phyloP scores from a whole-genome alignment of 37 sponge, comb jelly and placozoan genomes.

The Ianthella basta region DNA sequence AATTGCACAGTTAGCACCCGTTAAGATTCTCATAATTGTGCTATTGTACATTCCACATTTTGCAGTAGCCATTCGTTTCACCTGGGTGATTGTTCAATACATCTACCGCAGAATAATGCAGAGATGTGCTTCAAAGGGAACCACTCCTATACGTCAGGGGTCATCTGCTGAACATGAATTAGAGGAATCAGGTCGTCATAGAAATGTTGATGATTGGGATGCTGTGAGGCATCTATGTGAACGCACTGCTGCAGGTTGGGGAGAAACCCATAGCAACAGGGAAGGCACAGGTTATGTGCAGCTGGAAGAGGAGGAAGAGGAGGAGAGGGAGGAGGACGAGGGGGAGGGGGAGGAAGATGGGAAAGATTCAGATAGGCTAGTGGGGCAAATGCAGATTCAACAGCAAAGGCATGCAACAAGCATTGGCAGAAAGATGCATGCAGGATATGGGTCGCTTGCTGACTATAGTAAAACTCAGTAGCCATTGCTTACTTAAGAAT shows the following conservation, averaged over 20 bases:
- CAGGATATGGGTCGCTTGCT: too few relatives aligned
- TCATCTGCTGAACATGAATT: not conserved
- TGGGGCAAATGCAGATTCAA: too few relatives aligned
- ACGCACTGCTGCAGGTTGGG: not conserved
- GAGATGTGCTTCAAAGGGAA: not conserved
- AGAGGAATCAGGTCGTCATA: not conserved
- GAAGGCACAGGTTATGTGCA: too few relatives aligned
- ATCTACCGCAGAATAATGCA: not conserved
- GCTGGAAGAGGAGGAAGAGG: too few relatives aligned
- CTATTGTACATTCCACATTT: not conserved
- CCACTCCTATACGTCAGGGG: not conserved
- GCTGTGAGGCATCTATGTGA: not conserved
- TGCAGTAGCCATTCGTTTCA: not conserved
- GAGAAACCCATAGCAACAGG: too few relatives aligned
- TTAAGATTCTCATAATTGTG: not conserved
- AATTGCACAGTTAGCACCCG: not conserved
- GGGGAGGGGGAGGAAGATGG: too few relatives aligned
- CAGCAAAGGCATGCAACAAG: too few relatives aligned
- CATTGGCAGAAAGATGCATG: too few relatives aligned
- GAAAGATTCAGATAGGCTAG: too few relatives aligned
- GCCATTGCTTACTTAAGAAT: too few relatives aligned
- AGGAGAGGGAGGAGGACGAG: too few relatives aligned
- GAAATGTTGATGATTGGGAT: not conserved
- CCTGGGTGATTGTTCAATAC: not conserved
- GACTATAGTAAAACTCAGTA: too few relatives aligned